Evolutionary conservation across 2,797 vertebrate species (phyloP), one percentile per base, ranked within the genome.

Genomic region (Setipinna tenuifilis): DNA sequence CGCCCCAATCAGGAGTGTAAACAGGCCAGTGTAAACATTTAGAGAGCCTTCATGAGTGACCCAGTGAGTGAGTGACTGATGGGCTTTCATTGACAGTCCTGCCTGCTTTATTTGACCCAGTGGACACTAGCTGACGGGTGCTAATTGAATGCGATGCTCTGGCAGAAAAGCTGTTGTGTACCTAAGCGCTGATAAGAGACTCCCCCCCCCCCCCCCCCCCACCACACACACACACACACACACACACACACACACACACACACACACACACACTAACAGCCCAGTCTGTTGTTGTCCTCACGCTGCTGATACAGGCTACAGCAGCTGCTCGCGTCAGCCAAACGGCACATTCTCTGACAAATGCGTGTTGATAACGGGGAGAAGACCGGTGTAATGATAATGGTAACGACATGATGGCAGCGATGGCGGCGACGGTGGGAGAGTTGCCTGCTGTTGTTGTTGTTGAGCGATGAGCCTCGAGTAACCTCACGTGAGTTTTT

Each of bases 21-120:
- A 75, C 35, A 58, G 48, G 68, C 82, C 44, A 83, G 65, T 81
- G 82, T 62, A 87, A 81, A 87, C 83, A 75, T 61, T 81, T 82
- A 82, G 75, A 82, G 48, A 78, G 57, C 84, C 50, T 57, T 59
- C 61, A 71, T 25, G 68, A 85, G 54, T 83, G 68, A 87, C 46
- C 86, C 81, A 80, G 58, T 21, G 86, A 75, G 23, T 85, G 82
- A 87, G 85, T 83, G 84, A 87, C 85, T 80, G 84, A 87, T 87
- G 61, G 86, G 61, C 81, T 82, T 58, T 88, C 83, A 90, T 82
- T 84, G 48, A 58, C 78, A 10, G 62, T 35, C 82, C 41, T 81
- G 75, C 31, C 25, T 84, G 61, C 87, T 86, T 12, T 44, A 78
- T 35, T 78, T 31, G 71, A 16, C 71, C 71, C 71, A 44, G 35